phyloP scores from a whole-genome alignment of 2,797 vertebrate species.

The Anomalospiza imberbis region DNA sequence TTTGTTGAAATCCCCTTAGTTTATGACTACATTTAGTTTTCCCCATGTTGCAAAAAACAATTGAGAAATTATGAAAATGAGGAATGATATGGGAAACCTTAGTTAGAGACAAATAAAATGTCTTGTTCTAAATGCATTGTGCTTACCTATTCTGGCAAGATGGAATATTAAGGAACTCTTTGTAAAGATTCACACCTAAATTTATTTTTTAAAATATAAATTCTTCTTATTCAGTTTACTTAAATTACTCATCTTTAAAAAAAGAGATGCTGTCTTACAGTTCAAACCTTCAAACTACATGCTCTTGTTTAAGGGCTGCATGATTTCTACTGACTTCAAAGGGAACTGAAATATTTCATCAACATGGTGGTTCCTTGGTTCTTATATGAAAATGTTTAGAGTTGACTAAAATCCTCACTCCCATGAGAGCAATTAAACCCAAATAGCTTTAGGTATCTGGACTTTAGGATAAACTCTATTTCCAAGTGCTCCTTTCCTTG shows the following conservation, averaged over 20 bases:
- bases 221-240: neutral
- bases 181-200: neutral
- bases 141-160: neutral
- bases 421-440: neutral
- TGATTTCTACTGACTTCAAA: neutral
- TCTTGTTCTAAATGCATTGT: neutral
- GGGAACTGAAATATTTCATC: neutral
- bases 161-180: neutral
- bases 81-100: neutral
- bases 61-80: neutral
- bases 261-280: neutral
- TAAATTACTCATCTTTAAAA: neutral
- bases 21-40: neutral
- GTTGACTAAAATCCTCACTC: neutral
- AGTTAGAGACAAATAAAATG: neutral
- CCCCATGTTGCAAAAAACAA: neutral
- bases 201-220: neutral
- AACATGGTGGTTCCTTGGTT: neutral
- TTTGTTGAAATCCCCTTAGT: neutral
- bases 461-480: neutral
- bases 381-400: neutral
- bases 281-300: neutral
- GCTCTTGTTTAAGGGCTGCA: neutral
- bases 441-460: neutral
- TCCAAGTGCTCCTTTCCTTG: neutral